Base-by-base conservation (phyloP, 1,140 invertebrate species). In the Aporrectodea caliginosa region DNA sequence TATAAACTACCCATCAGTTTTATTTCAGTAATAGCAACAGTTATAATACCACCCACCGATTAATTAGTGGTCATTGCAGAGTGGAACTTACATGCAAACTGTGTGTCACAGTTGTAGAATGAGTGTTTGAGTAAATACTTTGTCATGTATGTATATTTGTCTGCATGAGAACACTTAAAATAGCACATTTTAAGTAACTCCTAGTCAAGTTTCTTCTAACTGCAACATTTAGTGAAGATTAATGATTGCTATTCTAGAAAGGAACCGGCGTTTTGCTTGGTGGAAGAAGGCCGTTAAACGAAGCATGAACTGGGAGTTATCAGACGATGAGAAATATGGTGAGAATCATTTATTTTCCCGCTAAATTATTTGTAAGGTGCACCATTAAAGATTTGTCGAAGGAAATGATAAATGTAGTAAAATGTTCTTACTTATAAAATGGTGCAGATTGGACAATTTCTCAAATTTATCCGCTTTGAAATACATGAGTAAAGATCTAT, bases 241-340 rank as follows among this genome's bases (percentile, higher is more conserved):
- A 1, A 74, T 74, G 73, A 31, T 74, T 31, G 70, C 22, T n/a
- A 2, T 58, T 30, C 30, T 32, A 81, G 43, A 68, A 22, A 69
- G 58, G 22, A 32, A 35, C 16, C 58, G 69, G 29, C 43, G 69
- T 32, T 79, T 27, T 35, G 69, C 32, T 30, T 43, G 31, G 35
- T 79, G 79, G 79, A 76, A 76, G 32, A 75, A 69, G 43, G 79
- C 79, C 14, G 74, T 79, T 27, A 35, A 69, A 33, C 35, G 79
- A 75, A 69, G 34, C 0, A 12, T 75, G 34, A 58, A 79, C 73
- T 79, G 79, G 79, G 75, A 76, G 35, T n/a, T 43, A 16, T 1
- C 75, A 12, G 75, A 43, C 2, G 31, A 76, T 1, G 75, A 76
- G 22, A 43, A 12, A 22, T 14, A 22, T 43, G 75, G 43, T 58